Evolutionary conservation across 1,140 invertebrate genomes (phyloP).

Genomic region (Melitaea cinxia): DNA sequence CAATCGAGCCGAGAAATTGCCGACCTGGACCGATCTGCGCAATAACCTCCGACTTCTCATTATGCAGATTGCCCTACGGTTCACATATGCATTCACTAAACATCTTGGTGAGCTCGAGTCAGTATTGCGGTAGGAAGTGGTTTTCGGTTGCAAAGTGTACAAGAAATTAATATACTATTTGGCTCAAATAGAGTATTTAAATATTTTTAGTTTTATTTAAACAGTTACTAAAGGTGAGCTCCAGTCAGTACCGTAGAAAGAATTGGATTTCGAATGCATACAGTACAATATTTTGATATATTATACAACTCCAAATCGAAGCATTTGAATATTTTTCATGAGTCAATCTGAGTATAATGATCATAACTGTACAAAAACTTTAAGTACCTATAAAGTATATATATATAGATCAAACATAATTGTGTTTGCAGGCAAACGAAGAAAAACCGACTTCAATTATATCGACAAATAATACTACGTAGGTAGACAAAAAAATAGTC

Average conservation of each 20-base stretch:
- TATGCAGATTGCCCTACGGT: slow-evolving; percentile 73
- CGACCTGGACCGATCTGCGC: slow-evolving; percentile 65
- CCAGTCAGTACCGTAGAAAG: slow-evolving; percentile 21
- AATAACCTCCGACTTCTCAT: slow-evolving; percentile 76
- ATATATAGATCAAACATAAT: no score
- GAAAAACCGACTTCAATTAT: no score
- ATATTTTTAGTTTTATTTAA: background rate
- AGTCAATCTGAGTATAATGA: no score
- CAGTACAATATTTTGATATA: slow-evolving; percentile 29
- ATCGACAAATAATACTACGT: no score
- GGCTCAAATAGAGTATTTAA: background rate
- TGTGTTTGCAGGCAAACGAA: no score
- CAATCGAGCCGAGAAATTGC: slow-evolving; percentile 71
- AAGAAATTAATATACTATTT: slow-evolving; percentile 26
- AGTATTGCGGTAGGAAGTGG: slow-evolving; percentile 32
- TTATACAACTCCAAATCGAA: no score
- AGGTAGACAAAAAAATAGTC: no score
- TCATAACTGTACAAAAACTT: no score
- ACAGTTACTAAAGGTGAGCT: slow-evolving; percentile 38
- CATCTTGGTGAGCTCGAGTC: slow-evolving; percentile 47
- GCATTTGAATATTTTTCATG: no score
- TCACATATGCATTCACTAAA: slow-evolving; percentile 67
- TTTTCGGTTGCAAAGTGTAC: slow-evolving; percentile 26
- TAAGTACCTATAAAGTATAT: no score
- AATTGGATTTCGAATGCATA: slow-evolving; percentile 29